Evolutionary conservation across 1,140 invertebrate genomes (phyloP).

Genomic region (Cyrtorhinus lividipennis): DNA sequence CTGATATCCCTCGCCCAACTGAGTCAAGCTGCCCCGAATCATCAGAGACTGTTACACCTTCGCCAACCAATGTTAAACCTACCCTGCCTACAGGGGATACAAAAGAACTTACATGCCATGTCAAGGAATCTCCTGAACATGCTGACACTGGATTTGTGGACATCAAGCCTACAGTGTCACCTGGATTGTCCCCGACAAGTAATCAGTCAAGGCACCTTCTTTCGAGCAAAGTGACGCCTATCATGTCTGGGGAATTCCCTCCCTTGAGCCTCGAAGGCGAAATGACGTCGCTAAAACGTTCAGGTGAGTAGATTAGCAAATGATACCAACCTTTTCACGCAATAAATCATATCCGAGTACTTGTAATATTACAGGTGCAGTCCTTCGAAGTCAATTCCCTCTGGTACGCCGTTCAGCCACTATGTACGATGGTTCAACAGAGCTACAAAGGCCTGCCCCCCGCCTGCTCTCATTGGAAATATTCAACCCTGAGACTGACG

Average conservation of each 20-base stretch:
- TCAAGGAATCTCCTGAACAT: neutral
- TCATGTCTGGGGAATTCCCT: neutral
- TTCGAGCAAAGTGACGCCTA: neutral
- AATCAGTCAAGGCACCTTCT: neutral
- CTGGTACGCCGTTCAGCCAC: slow-evolving; percentile 42
- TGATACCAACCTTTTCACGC: too few relatives aligned
- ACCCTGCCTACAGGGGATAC: neutral
- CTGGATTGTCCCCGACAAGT: slow-evolving; percentile 20
- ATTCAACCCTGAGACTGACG: slow-evolving; percentile 80
- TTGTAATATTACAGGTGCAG: too few relatives aligned
- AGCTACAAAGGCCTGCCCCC: slow-evolving; percentile 40
- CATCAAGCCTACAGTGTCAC: slow-evolving; percentile 20
- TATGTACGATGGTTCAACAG: slow-evolving; percentile 30
- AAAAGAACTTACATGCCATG: neutral
- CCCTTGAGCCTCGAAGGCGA: neutral
- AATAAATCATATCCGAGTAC: too few relatives aligned
- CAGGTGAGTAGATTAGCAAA: too few relatives aligned
- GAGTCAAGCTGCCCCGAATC: neutral
- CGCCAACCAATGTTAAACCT: too few relatives aligned
- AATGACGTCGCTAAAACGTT: neutral
- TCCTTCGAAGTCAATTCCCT: slow-evolving; percentile 35
- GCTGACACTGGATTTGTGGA: neutral
- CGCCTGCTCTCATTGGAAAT: slow-evolving; percentile 63
- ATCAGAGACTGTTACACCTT: neutral
- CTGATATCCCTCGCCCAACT: slow-evolving; percentile 7